These are phyloP conservation scores for Rallus crepitans DNA, from an alignment of 2,797 vertebrate genomes.

Conservation along the genomic window DNA sequence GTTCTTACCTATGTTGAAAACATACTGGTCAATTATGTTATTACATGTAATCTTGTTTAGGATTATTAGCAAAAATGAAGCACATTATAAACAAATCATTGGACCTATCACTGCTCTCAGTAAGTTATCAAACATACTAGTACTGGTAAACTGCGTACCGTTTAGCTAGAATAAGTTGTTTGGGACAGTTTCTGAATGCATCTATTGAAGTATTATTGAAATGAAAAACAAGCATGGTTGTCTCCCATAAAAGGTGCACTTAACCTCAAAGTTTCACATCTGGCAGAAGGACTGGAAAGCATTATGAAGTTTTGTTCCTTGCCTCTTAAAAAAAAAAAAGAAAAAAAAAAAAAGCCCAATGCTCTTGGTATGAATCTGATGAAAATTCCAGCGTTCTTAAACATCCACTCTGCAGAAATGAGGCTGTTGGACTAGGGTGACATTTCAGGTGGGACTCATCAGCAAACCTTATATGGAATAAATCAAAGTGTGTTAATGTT, in stretches of 20 bases:
- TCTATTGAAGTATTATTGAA: slow-evolving; percentile 8
- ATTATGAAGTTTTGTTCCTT: not conserved
- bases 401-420: not conserved
- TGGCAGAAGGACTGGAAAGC: not conserved
- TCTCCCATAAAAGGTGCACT: not conserved
- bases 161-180: not conserved
- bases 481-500: not conserved
- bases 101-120: fast-evolving
- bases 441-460: not conserved
- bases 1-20: not conserved
- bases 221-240: not conserved
- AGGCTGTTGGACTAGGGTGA: not conserved
- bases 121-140: not conserved
- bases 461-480: not conserved
- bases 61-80: not conserved
- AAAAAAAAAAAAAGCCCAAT: too few species aligned
- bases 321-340: not conserved
- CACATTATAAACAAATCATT: not conserved
- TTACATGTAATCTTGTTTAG: not conserved
- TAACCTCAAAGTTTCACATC: not conserved
- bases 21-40: not conserved
- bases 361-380: not conserved
- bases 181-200: not conserved
- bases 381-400: not conserved
- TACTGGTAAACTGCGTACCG: not conserved